Conservation (phyloP, 2,888 invertebrate species). For the Caenorhabditis doughertyi region DNA sequence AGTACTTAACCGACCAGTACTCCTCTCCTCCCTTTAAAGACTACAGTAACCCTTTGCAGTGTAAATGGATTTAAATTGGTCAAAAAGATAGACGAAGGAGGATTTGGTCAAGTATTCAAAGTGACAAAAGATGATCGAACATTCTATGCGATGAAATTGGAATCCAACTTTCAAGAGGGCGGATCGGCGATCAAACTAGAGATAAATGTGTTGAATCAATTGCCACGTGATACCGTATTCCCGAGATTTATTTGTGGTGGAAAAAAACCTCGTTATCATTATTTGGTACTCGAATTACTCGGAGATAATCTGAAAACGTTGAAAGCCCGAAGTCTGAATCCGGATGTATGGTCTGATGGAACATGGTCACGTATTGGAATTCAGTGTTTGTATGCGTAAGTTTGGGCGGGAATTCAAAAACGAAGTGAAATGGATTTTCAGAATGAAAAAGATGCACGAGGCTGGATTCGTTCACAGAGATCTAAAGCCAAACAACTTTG, state of each 20-base stretch:
- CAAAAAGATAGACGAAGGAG: conserved; percentile 64
- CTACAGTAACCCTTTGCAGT: conserved; percentile 20
- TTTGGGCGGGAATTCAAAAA: not conserved
- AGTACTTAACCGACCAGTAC: not conserved
- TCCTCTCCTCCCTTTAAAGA: not conserved
- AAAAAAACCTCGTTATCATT: conserved; percentile 27
- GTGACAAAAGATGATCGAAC: conserved; percentile 42
- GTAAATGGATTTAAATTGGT: conserved; percentile 42
- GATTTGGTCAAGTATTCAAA: conserved; percentile 63
- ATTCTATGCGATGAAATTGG: conserved; percentile 59
- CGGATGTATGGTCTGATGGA: conserved; percentile 21
- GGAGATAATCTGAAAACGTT: conserved; percentile 47
- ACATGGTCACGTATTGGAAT: conserved; percentile 56
- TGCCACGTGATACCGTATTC: conserved; percentile 19
- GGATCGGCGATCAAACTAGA: conserved; percentile 66
- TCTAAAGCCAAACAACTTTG: conserved; percentile 69
- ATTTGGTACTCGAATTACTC: conserved; percentile 46
- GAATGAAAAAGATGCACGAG: conserved; percentile 69
- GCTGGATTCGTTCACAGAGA: conserved; percentile 70
- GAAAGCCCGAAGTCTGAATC: conserved; percentile 18
- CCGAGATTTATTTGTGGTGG: conserved; percentile 31
- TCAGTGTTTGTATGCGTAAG: conserved; percentile 54
- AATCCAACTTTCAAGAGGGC: conserved; percentile 43
- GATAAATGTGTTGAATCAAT: conserved; percentile 17
- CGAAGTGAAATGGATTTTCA: not conserved